Base-by-base conservation (phyloP, 2,888 invertebrate species). In the Smittia aterrima region DNA sequence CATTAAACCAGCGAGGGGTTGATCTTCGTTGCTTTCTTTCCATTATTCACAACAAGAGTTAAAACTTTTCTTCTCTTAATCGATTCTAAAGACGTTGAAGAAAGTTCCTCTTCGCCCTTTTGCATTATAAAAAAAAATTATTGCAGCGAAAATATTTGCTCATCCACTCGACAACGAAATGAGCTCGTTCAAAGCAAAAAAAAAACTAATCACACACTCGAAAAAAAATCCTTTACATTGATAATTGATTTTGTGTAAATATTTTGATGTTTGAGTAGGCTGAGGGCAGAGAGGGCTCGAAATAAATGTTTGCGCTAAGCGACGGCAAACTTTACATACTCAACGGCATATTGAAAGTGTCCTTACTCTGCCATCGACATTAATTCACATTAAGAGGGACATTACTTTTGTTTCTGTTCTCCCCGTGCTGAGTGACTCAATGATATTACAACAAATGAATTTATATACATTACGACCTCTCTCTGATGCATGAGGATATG, bases 191-290 rank as follows among this genome's bases (percentile, higher is more conserved):
- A 13, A 27, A 64, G n/a, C 9, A 22, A 18, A n/a, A 47, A 7
- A 71, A 71, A 54, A 53, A 72, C 58, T 58, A 72, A 72, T 62
- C 72, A 62, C 54, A 25, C 72, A 40, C 58, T 58, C 27, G 40
- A 58, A 16, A 20, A 72, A 64, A 72, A 53, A 22, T 58, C 72
- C 25, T 25, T 62, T 62, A 40, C 38, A 62, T 18, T 72, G 72
- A 62, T 72, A 72, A 72, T 72, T 72, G 54, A 72, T 72, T 72
- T 72, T 54, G 27, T 62, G 72, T 72, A 72, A 72, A 72, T 72
- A 72, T 72, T 72, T 53, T 58, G 54, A 18, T 72, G 62, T 62
- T 72, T 72, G 40, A 64, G 16, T 22, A 7, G 20, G 11, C 24
- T 24, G 22, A 58, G 20, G 27, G 27, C 25, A 7, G n/a, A 20